A percentile compares a stretch with the other conserved stretches of the same genome.
These are phyloP conservation scores for Gerris buenoi DNA, from an alignment of 1,140 invertebrate species.

Conservation along the genomic window DNA sequence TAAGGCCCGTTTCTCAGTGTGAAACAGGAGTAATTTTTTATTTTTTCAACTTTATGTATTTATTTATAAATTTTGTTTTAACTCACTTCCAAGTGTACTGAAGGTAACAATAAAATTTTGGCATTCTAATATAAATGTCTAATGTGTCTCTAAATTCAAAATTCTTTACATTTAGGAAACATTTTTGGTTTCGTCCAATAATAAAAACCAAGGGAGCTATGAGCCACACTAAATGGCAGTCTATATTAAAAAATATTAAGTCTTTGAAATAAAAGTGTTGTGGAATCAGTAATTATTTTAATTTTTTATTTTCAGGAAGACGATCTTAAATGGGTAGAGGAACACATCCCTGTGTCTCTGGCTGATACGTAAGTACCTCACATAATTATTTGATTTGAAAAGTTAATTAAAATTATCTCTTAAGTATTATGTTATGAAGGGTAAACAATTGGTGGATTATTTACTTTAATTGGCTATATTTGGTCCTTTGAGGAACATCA, in stretches of 20 bases:
- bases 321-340: constrained; percentile 80
- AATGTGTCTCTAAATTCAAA: too few species aligned
- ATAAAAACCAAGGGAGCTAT: too few species aligned
- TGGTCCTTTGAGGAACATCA: neutral
- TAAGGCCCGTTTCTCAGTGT: neutral
- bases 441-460: neutral
- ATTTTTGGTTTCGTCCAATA: too few species aligned
- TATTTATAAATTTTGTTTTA: neutral
- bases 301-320: constrained; percentile 60
- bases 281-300: too few species aligned
- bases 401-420: neutral
- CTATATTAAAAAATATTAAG: too few species aligned
- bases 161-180: too few species aligned
- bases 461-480: neutral
- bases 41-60: neutral
- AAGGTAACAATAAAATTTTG: too few species aligned
- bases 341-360: constrained; percentile 67
- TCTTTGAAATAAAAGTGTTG: too few species aligned
- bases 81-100: too few species aligned
- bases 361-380: constrained; percentile 41
- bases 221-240: too few species aligned
- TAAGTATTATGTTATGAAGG: neutral
- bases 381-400: neutral
- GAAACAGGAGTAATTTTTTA: neutral
- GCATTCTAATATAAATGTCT: too few species aligned